phyloP scores from a whole-genome alignment of 2,797 vertebrate genomes.

The Mallotus villosus region DNA sequence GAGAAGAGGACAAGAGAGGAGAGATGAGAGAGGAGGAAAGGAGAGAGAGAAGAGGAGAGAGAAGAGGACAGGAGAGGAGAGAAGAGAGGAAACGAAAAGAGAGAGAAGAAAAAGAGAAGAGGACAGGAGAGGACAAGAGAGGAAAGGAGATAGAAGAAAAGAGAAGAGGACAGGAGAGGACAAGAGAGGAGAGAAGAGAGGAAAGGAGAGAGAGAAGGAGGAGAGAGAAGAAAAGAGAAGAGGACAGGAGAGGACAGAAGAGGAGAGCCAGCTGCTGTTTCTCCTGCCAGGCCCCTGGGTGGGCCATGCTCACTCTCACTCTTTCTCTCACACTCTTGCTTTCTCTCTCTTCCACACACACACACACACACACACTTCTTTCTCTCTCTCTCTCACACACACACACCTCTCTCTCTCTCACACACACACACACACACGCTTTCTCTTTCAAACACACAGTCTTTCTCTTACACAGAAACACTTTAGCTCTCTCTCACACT shows the following conservation, averaged over 20 bases:
- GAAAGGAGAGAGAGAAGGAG: neutral
- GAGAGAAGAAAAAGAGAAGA: conserved; percentile 15
- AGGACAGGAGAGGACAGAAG: too few species aligned
- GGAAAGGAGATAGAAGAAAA: conserved; percentile 12
- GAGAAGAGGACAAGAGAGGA: neutral
- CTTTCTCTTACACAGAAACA: conserved; percentile 12
- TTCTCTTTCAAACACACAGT: conserved; percentile 15
- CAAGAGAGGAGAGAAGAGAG: conserved; percentile 11
- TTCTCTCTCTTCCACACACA: conserved; percentile 33
- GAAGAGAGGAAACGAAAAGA: neutral
- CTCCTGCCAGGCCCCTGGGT: conserved; percentile 68
- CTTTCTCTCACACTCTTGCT: conserved; percentile 37
- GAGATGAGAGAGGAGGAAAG: neutral
- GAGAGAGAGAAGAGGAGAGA: neutral
- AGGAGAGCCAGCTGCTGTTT: conserved; percentile 54
- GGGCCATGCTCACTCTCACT: conserved; percentile 66
- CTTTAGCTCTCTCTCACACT: conserved; percentile 47
- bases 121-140: neutral
- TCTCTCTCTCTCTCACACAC: conserved; percentile 21
- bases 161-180: conserved; percentile 15
- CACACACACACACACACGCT: conserved; percentile 23
- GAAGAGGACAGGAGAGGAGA: neutral
- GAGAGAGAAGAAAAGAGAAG: conserved; percentile 7
- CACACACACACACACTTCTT: conserved; percentile 29
- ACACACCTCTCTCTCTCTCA: neutral